Evolutionary conservation across 2,113 vertebrate species (phyloP).

Genomic region (Corydoras sp.): DNA sequence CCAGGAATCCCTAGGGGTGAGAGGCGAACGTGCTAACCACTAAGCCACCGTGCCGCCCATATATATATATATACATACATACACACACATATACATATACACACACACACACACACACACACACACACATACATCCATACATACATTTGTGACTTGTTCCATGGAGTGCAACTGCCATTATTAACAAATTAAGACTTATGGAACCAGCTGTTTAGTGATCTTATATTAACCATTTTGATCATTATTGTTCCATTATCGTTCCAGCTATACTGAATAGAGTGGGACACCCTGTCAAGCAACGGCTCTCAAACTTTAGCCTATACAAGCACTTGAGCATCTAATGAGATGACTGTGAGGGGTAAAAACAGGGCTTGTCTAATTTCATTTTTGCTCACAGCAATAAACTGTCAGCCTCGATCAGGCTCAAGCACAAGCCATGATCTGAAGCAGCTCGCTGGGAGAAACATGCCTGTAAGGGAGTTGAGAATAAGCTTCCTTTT

Average conservation of each 20-base stretch:
- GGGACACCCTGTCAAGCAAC: constrained; percentile 16
- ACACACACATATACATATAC: too few species aligned
- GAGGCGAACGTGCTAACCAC: too few species aligned
- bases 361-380: constrained; percentile 28
- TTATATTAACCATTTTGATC: constrained; percentile 13
- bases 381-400: constrained; percentile 36
- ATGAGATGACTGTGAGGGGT: constrained; percentile 11
- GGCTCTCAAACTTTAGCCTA: constrained; percentile 16
- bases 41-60: too few species aligned
- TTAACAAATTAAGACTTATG: too few species aligned
- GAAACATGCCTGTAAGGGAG: constrained; percentile 7
- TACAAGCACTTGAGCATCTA: constrained; percentile 18
- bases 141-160: too few species aligned
- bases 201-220: neutral
- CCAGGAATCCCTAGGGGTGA: too few species aligned
- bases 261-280: neutral
- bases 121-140: too few species aligned
- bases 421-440: constrained; percentile 8
- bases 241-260: neutral
- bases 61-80: too few species aligned
- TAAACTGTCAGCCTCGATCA: constrained; percentile 26
- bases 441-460: constrained; percentile 9
- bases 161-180: too few species aligned
- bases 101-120: too few species aligned
- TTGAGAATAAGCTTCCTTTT: neutral